Percentiles rank a stretch among this genome's conserved stretches.
phyloP scores from a whole-genome alignment of 2,113 vertebrate genomes.

The Corythornis madagascariensis region DNA sequence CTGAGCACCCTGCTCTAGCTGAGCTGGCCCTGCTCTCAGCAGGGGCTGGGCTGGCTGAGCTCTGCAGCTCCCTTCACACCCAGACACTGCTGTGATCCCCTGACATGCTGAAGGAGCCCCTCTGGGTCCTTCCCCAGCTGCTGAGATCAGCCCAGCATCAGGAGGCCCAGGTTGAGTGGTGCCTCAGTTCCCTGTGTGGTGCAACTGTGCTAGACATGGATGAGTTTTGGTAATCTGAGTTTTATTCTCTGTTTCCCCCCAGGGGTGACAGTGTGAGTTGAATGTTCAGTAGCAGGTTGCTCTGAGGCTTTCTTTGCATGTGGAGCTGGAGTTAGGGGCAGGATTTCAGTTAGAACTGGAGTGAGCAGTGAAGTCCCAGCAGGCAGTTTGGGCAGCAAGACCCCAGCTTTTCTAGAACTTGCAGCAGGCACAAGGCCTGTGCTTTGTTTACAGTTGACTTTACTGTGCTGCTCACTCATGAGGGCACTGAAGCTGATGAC shows the following conservation, averaged over 20 bases:
- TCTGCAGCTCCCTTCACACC: no score
- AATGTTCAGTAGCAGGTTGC: not conserved
- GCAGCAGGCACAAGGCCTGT: not conserved
- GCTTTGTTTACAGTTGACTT: constrained; percentile 14
- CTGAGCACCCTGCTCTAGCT: no score
- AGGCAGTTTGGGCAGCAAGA: constrained; percentile 12
- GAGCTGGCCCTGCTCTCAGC: no score
- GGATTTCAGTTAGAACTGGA: constrained; percentile 7
- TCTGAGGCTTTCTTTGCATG: constrained; percentile 4
- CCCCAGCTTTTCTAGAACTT: not conserved
- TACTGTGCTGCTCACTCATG: not conserved
- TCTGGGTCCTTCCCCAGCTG: not conserved
- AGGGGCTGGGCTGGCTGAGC: no score
- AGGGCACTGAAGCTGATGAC: not conserved
- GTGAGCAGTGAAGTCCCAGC: constrained; percentile 20
- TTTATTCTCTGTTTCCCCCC: not conserved
- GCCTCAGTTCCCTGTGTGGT: not conserved
- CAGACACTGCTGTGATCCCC: no score
- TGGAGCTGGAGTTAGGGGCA: not conserved
- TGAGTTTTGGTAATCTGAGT: constrained; percentile 5
- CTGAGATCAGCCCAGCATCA: not conserved
- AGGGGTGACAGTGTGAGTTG: not conserved
- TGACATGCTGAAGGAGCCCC: not conserved
- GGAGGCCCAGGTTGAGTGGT: not conserved
- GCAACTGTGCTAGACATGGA: not conserved